Evolutionary conservation across 2,113 vertebrate genomes (phyloP), one percentile per base, ranked within the genome.

Genomic region (Condylura cristata): DNA sequence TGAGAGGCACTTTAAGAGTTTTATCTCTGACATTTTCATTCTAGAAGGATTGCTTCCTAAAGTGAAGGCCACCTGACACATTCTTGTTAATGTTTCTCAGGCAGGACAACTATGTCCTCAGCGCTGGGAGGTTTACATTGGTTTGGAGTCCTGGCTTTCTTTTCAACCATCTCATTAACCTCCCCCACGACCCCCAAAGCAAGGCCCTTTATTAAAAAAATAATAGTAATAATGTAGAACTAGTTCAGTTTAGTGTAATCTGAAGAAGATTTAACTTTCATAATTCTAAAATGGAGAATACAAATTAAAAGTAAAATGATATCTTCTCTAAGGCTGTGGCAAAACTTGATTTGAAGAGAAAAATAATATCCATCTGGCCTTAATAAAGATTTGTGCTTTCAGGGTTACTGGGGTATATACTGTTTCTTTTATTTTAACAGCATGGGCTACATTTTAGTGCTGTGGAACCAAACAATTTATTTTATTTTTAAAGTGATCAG

Each of bases 311-410:
- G 91, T 89, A 96, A 96, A 92, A 83, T 24, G 78, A 93, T 93
- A 93, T 89, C 26, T 89, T 84, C 44, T 39, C 74, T 90, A 86
- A 87, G 72, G 70, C 24, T 79, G 66, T 60, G 28, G 65, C 44
- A 93, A 71, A 79, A 85, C 63, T 97, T 96, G 22, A 96, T 97
- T 96, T 85, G 74, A 91, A 66, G 92, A 96, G 58, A 78, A 68
- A 16, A 12, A 3, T n/a, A 32, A 34, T 26, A 71, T 70, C 72
- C 96, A 97, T 98, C 97, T 98, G 97, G 96, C 94, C 94, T 97
- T 97, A 98, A 98, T 97, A 97, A 95, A 95, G 91, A 95, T 74
- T 28, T 86, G 65, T 84, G 61, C 41, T 86, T 89, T 94, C 89
- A 0, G 16, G 61, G 26, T 80, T 96, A 53, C 88, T 71, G 56